A percentile compares a stretch with the other conserved stretches of the same genome.
phyloP scores from a whole-genome alignment of 2,113 vertebrate genomes.

The Caranx melampygus region DNA sequence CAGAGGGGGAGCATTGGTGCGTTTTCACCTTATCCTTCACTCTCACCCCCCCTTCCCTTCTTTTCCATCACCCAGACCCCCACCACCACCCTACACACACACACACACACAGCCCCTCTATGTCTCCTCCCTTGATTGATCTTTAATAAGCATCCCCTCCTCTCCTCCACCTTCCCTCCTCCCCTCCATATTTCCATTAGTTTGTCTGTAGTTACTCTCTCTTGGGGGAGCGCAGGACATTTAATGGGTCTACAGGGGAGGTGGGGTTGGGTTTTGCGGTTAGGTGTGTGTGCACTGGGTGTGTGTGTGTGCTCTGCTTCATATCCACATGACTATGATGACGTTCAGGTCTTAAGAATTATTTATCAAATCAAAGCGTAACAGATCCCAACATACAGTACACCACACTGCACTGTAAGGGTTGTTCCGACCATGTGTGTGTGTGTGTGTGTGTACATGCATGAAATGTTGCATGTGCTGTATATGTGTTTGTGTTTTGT shows the following conservation, averaged over 20 bases:
- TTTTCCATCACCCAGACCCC: conserved; percentile 55
- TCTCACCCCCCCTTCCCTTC: conserved; percentile 14
- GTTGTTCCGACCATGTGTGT: not conserved
- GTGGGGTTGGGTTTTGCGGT: conserved; percentile 69
- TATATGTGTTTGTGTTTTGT: conserved; percentile 7
- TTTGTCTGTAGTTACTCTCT: conserved; percentile 66
- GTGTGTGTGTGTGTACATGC: conserved; percentile 10
- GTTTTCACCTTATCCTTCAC: conserved; percentile 68
- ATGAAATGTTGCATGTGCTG: not conserved
- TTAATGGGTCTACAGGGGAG: conserved; percentile 81
- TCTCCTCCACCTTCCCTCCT: conserved; percentile 41
- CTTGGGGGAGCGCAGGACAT: conserved; percentile 65
- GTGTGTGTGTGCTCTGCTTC: conserved; percentile 15
- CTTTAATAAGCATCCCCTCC: conserved; percentile 75
- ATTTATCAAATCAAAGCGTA: conserved; percentile 14
- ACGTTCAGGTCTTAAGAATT: conserved; percentile 7
- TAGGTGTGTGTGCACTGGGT: conserved; percentile 16
- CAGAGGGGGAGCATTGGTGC: conserved; percentile 37
- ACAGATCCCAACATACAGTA: not conserved
- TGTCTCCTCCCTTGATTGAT: conserved; percentile 72
- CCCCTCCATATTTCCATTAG: conserved; percentile 64
- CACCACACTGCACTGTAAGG: not conserved
- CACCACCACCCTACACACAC: conserved; percentile 34
- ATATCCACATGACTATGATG: conserved; percentile 9
- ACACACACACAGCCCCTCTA: conserved; percentile 42